Conservation (phyloP, 2,797 vertebrate species). For the Falco biarmicus region DNA sequence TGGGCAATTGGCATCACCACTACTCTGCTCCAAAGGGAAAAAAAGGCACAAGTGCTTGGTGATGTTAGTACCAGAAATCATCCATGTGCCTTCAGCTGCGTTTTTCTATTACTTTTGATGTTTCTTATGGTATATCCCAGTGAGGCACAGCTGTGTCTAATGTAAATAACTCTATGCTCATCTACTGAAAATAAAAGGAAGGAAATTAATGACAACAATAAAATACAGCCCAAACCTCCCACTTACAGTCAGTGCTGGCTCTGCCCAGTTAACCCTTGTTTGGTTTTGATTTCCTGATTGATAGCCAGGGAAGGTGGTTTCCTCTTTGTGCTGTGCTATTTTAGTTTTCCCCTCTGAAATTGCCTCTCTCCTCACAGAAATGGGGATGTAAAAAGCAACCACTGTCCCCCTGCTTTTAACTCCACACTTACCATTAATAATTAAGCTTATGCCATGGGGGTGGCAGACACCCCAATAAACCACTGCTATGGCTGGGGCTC, state of each 20-base stretch:
- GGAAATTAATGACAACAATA: slow-evolving; percentile 55
- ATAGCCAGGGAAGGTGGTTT: not conserved
- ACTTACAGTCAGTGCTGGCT: not conserved
- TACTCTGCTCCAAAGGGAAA: not conserved
- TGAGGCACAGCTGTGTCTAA: not conserved
- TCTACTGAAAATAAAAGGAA: slow-evolving; percentile 59
- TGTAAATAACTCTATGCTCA: slow-evolving; percentile 22
- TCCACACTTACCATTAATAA: not conserved
- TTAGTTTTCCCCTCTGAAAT: not conserved
- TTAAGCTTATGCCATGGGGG: not conserved
- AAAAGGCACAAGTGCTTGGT: not conserved
- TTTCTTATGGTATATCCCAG: not conserved
- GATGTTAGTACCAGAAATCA: not conserved
- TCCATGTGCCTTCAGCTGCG: not conserved
- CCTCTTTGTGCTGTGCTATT: not conserved
- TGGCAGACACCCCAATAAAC: not conserved
- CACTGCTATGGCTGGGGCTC: not conserved
- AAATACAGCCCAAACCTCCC: slow-evolving; percentile 31
- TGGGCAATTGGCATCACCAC: not conserved
- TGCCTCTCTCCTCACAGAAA: not conserved
- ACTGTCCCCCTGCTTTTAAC: not conserved
- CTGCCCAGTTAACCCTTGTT: slow-evolving; percentile 48
- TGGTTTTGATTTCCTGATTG: slow-evolving; percentile 20
- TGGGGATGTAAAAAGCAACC: not conserved
- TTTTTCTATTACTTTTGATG: not conserved